Conservation (phyloP, 1,140 invertebrate genomes). For the Cecropterus lyciades region DNA sequence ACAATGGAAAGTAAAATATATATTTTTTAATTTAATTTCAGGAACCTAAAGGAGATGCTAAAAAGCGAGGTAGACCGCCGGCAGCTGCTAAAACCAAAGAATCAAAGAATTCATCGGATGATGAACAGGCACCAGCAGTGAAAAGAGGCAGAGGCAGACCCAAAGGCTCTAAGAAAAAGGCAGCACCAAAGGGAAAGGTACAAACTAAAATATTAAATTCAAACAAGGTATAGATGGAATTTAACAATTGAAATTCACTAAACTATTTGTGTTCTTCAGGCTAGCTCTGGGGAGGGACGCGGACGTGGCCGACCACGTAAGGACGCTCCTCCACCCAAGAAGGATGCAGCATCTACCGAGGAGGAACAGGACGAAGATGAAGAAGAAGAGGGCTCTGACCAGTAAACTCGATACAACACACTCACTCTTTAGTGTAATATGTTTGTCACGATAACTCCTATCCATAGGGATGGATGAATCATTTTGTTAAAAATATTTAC, state of each 20-base stretch:
- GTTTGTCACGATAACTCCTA: conserved; percentile 76
- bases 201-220: background rate
- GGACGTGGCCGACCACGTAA: conserved; percentile 80
- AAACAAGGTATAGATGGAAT: no score
- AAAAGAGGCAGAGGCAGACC: conserved; percentile 83
- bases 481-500: conserved; percentile 59
- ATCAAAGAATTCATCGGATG: conserved; percentile 82
- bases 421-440: conserved; percentile 80
- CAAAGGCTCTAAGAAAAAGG: conserved; percentile 83
- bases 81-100: conserved; percentile 74
- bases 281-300: conserved; percentile 70
- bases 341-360: conserved; percentile 78
- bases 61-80: conserved; percentile 77
- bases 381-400: conserved; percentile 81
- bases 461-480: conserved; percentile 39
- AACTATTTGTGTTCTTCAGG: conserved; percentile 44
- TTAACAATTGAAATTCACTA: background rate
- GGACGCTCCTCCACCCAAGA: conserved; percentile 78
- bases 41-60: conserved; percentile 77
- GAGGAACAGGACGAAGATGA: conserved; percentile 83
- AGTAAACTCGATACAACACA: conserved; percentile 71
- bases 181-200: conserved; percentile 75
- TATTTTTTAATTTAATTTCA: conserved; percentile 39
- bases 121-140: conserved; percentile 79
- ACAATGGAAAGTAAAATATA: background rate